phyloP scores from a whole-genome alignment of 2,888 invertebrate species.

The Cistogaster globosa region DNA sequence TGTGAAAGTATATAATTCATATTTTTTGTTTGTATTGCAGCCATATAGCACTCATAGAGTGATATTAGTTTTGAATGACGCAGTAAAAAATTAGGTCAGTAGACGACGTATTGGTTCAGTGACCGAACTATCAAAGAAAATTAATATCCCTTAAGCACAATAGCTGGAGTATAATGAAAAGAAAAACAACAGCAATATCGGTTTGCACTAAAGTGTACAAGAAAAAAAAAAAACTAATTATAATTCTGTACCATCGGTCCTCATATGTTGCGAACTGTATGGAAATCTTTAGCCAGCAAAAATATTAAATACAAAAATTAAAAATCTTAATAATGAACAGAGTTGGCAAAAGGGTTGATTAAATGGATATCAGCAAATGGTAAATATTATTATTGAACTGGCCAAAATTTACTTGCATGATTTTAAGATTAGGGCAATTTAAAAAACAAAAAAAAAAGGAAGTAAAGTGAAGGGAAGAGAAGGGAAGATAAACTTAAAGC shows the following conservation, averaged over 20 bases:
- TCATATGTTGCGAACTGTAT: conserved; percentile 16
- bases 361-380: not conserved
- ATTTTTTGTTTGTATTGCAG: conserved; percentile 29
- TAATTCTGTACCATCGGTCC: not conserved
- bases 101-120: conserved; percentile 71
- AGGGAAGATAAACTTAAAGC: too few species aligned
- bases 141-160: conserved; percentile 71
- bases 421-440: not conserved
- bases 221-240: not conserved
- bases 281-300: conserved; percentile 39
- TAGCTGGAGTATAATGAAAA: conserved; percentile 65
- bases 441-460: too few species aligned
- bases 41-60: conserved; percentile 39
- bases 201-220: conserved; percentile 23
- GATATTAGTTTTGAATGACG: conserved; percentile 71
- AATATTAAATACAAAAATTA: conserved; percentile 16
- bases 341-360: conserved; percentile 31
- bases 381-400: not conserved
- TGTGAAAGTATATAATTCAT: conserved; percentile 50
- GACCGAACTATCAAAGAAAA: conserved; percentile 71
- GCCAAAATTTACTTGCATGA: not conserved
- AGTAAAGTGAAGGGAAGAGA: too few species aligned
- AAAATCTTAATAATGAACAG: conserved; percentile 50
- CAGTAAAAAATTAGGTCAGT: conserved; percentile 70
- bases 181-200: conserved; percentile 44